Conservation (phyloP, 2,888 invertebrate species). For the Ashinkailepas kermadecensis region DNA sequence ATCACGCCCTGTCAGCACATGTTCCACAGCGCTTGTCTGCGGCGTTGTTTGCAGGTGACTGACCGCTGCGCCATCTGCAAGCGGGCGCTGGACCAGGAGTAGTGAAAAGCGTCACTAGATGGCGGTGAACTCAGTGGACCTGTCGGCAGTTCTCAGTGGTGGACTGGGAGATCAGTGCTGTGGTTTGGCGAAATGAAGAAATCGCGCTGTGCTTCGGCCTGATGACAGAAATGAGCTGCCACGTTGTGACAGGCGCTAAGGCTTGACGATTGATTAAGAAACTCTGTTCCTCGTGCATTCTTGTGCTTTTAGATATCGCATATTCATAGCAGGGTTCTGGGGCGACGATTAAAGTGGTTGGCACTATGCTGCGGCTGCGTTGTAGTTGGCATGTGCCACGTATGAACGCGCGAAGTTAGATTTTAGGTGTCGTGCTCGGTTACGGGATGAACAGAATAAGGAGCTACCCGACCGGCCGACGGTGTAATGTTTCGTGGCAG, state of each 20-base stretch:
- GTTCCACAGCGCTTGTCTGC: slow-evolving; percentile 68
- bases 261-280: no score
- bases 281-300: background rate
- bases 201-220: no score
- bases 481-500: no score
- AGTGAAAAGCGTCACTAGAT: background rate
- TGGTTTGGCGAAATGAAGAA: background rate
- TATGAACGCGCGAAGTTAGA: no score
- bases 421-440: no score
- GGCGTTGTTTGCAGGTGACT: slow-evolving; percentile 61
- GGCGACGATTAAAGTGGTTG: no score
- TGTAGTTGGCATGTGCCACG: no score
- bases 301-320: slow-evolving; percentile 4
- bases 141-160: background rate
- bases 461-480: no score
- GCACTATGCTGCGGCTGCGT: no score
- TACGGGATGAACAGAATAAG: no score
- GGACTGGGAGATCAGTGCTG: background rate
- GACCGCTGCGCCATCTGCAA: slow-evolving; percentile 64
- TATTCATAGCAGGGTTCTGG: background rate
- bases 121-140: background rate
- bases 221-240: no score
- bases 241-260: no score
- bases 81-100: background rate
- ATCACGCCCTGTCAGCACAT: slow-evolving; percentile 71